A percentile compares a stretch with the other conserved stretches of the same genome.
These are phyloP conservation scores for Clarias platycephalus DNA, from an alignment of 2,797 vertebrate species.

Conservation along the genomic window DNA sequence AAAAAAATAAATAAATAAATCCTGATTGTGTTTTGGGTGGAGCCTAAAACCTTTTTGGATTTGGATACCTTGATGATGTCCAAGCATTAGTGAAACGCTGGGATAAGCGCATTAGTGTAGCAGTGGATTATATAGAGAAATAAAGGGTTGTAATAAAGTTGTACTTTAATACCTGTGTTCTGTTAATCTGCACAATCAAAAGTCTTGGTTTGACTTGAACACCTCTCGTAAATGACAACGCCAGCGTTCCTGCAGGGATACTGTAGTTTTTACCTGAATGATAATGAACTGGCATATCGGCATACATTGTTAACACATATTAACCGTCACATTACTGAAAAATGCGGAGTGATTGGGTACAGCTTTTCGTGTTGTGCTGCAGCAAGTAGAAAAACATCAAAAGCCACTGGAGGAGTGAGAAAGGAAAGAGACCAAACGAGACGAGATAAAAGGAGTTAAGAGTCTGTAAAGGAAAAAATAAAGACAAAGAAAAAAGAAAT, in stretches of 20 bases:
- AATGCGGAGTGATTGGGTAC: neutral
- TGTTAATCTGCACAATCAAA: too few relatives aligned
- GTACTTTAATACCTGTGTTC: too few relatives aligned
- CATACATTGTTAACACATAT: neutral
- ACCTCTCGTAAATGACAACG: too few relatives aligned
- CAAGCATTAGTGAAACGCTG: too few relatives aligned
- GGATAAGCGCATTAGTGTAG: too few relatives aligned
- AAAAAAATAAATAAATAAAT: too few relatives aligned
- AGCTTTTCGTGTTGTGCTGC: neutral
- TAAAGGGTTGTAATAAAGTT: too few relatives aligned
- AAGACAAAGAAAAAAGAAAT: neutral
- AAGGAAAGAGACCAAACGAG: neutral
- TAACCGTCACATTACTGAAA: neutral
- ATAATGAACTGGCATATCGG: neutral
- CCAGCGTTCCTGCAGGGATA: neutral
- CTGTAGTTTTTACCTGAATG: neutral
- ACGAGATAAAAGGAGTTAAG: neutral
- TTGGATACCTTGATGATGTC: too few relatives aligned
- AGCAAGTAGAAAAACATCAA: neutral
- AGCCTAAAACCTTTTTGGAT: too few relatives aligned
- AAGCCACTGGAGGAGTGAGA: neutral
- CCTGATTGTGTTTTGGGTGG: too few relatives aligned
- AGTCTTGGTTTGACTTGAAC: too few relatives aligned
- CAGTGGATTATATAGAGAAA: too few relatives aligned
- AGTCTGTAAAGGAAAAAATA: neutral